These are phyloP conservation scores for Tachina lurida DNA, from an alignment of 2,888 invertebrate genomes.

Conservation along the genomic window DNA sequence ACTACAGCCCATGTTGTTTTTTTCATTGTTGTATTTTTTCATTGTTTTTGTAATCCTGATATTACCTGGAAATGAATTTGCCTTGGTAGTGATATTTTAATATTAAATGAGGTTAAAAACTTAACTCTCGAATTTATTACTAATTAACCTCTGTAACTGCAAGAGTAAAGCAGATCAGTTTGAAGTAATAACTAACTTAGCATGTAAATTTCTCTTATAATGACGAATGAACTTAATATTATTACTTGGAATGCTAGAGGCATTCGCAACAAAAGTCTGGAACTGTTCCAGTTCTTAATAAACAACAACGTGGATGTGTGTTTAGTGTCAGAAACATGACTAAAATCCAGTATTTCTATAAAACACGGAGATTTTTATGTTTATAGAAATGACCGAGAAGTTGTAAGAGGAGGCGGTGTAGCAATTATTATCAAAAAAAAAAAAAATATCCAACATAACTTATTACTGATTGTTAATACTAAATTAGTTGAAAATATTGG, in stretches of 20 bases:
- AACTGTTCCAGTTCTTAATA: not conserved
- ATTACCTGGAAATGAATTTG: no score
- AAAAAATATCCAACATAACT: no score
- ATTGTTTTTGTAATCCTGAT: no score
- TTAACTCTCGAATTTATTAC: conserved; percentile 28
- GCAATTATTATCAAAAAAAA: not conserved
- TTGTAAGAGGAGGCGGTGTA: conserved; percentile 8
- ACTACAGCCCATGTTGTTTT: no score
- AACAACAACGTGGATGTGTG: not conserved
- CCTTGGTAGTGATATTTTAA: no score
- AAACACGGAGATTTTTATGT: not conserved
- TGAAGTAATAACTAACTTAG: conserved; percentile 15
- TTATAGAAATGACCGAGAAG: conserved; percentile 18
- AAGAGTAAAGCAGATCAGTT: not conserved
- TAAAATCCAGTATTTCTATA: conserved; percentile 4
- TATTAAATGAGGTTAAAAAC: conserved; percentile 22
- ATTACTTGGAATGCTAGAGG: conserved; percentile 39
- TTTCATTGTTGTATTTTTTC: no score
- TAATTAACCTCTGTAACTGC: conserved; percentile 20
- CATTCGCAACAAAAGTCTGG: conserved; percentile 21
- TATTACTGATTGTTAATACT: no score
- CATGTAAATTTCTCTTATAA: conserved; percentile 13
- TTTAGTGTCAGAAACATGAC: conserved; percentile 1
- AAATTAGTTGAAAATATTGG: no score
- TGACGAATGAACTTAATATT: conserved; percentile 1